Conservation (phyloP, 1,140 invertebrate species). For the Megathymus violae region DNA sequence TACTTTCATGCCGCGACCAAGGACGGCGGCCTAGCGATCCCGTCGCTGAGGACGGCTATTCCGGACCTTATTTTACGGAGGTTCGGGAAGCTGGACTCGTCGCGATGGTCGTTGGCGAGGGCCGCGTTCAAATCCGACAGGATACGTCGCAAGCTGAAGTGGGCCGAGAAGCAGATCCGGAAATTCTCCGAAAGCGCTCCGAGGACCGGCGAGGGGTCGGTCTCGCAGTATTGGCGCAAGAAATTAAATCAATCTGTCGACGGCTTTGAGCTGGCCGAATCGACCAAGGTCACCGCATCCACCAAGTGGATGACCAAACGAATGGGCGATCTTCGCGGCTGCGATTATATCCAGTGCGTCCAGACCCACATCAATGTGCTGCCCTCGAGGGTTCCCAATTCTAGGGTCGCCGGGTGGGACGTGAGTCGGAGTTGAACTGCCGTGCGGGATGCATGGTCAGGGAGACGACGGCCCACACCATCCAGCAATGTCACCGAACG, state of each 20-base stretch:
- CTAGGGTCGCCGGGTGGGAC: slow-evolving; percentile 37
- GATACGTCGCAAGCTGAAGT: slow-evolving; percentile 36
- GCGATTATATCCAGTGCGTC: slow-evolving; percentile 49
- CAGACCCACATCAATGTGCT: slow-evolving; percentile 53
- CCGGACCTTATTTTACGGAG: slow-evolving; percentile 34
- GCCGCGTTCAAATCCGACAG: slow-evolving; percentile 31
- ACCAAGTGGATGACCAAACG: slow-evolving; percentile 44
- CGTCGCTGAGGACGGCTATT: slow-evolving; percentile 38
- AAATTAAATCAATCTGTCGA: slow-evolving; percentile 39
- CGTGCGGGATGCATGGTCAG: slow-evolving; percentile 55
- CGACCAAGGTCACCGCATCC: slow-evolving; percentile 27
- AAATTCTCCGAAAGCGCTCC: slow-evolving; percentile 25
- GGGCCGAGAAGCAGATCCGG: slow-evolving; percentile 35
- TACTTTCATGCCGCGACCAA: slow-evolving; percentile 56
- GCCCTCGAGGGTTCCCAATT: slow-evolving; percentile 44
- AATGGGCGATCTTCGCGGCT: slow-evolving; percentile 34
- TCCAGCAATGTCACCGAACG: slow-evolving; percentile 67
- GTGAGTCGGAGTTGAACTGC: slow-evolving; percentile 46
- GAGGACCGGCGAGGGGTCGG: slow-evolving; percentile 9
- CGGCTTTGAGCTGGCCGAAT: slow-evolving; percentile 44
- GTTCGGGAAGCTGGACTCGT: slow-evolving; percentile 31
- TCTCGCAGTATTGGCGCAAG: slow-evolving; percentile 38
- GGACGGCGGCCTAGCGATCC: slow-evolving; percentile 51
- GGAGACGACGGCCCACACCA: slow-evolving; percentile 63
- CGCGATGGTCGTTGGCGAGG: slow-evolving; percentile 33